A percentile compares a stretch with the other conserved stretches of the same genome.
phyloP scores from a whole-genome alignment of 2,888 invertebrate species.

The Caenorhabditis doughertyi region DNA sequence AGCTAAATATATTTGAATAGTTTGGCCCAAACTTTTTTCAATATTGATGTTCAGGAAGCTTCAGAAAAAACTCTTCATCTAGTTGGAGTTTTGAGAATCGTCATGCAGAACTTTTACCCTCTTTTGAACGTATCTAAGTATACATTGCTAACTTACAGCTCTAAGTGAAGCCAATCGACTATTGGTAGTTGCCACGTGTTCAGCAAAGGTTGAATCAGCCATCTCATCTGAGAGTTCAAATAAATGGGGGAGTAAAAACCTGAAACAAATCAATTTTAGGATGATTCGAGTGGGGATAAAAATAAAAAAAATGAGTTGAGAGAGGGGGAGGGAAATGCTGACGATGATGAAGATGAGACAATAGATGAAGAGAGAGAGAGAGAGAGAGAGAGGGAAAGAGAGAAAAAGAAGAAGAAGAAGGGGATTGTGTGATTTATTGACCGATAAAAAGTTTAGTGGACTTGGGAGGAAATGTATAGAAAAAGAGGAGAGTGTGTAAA shows the following conservation, averaged over 20 bases:
- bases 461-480: neutral
- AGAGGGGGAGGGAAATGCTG: conserved; percentile 10
- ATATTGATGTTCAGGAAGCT: no score
- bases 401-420: neutral
- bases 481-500: conserved; percentile 8
- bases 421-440: conserved; percentile 43
- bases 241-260: conserved; percentile 6
- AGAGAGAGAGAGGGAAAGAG: neutral
- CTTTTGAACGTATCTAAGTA: neutral
- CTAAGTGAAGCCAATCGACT: conserved; percentile 65
- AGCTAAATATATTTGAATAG: no score
- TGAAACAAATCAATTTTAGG: conserved; percentile 10
- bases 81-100: no score
- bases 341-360: neutral
- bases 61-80: no score
- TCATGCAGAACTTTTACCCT: no score
- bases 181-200: conserved; percentile 72
- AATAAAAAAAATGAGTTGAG: neutral
- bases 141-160: conserved; percentile 59
- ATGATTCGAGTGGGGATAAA: neutral
- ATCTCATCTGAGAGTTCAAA: conserved; percentile 34
- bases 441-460: conserved; percentile 48
- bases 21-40: no score
- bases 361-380: neutral
- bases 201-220: conserved; percentile 66